A percentile compares a stretch with the other conserved stretches of the same genome.
phyloP scores from a whole-genome alignment of 2,797 vertebrate species.

The Sebastes melanostomus region DNA sequence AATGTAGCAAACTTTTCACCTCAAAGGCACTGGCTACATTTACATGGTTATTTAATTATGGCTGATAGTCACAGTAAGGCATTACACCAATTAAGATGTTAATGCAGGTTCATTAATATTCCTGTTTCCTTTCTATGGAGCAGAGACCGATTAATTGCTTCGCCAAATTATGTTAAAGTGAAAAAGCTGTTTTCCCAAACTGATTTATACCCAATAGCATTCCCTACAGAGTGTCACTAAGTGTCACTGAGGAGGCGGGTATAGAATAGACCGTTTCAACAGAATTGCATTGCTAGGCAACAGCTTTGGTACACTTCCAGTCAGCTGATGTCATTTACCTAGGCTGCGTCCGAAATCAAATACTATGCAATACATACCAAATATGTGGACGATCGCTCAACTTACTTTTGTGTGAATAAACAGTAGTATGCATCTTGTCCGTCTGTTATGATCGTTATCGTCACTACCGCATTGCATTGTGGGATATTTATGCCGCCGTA shows the following conservation, averaged over 20 bases:
- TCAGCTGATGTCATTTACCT: no score
- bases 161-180: neutral
- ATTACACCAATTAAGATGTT: no score
- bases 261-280: no score
- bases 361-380: no score
- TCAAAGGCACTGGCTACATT: neutral
- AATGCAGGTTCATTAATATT: neutral
- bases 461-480: no score
- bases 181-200: neutral
- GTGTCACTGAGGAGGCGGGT: no score
- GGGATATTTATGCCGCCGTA: no score
- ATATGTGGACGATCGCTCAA: no score
- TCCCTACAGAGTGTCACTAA: neutral
- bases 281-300: neutral
- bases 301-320: no score
- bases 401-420: no score
- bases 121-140: neutral
- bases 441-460: no score
- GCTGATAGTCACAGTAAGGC: neutral
- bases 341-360: no score
- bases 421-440: rapidly evolving
- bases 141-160: neutral
- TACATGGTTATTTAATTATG: neutral
- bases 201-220: neutral
- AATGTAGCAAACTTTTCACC: neutral